Conservation (phyloP, 2,113 vertebrate genomes). For the Scomber scombrus region DNA sequence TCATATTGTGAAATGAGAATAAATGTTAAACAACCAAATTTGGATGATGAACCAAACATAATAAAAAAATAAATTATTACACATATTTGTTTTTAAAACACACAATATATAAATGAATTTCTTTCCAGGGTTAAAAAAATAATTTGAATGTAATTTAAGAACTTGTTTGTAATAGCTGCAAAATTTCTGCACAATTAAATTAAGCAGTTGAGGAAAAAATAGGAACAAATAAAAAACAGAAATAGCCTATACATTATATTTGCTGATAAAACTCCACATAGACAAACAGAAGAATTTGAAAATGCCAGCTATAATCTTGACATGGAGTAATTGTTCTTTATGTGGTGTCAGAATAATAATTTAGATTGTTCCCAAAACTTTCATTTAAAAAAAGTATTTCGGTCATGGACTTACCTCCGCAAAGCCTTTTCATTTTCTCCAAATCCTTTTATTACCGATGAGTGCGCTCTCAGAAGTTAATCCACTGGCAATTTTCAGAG, state of each 20-base stretch:
- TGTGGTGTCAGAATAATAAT: not conserved
- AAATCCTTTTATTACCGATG: slow-evolving; percentile 56
- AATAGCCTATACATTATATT: not conserved
- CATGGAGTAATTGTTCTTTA: too few relatives aligned
- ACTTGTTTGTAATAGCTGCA: not conserved
- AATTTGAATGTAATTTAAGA: not conserved
- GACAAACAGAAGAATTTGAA: not conserved
- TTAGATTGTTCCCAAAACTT: too few relatives aligned
- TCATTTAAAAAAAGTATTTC: slow-evolving; percentile 3
- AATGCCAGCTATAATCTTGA: not conserved
- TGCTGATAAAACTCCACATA: not conserved
- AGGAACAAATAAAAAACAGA: not conserved
- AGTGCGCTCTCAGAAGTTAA: slow-evolving; percentile 43
- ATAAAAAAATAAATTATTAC: not conserved
- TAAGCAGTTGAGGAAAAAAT: not conserved
- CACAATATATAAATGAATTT: not conserved
- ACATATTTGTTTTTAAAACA: not conserved
- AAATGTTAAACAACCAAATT: not conserved
- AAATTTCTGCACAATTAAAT: not conserved
- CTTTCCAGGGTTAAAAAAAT: not conserved
- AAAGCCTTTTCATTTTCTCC: slow-evolving; percentile 65
- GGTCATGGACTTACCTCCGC: slow-evolving; percentile 65
- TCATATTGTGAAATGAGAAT: not conserved
- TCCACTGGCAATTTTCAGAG: slow-evolving; percentile 28
- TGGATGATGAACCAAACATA: not conserved